Base-by-base conservation (phyloP, 2,888 invertebrate species). In the Latheticus oryzae region DNA sequence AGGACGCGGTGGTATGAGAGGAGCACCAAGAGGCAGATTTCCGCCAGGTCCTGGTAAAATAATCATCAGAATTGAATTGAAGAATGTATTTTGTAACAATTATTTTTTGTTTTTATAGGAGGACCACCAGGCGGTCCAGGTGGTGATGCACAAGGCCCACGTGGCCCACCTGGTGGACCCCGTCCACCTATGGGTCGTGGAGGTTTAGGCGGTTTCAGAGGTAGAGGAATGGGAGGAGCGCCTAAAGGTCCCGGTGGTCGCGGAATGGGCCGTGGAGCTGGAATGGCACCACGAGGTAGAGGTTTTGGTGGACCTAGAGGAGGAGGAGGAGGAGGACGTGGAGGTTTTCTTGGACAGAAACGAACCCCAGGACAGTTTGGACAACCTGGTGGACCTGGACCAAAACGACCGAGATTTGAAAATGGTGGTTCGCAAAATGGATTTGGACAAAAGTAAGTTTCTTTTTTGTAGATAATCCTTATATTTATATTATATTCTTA, bases 401-500 rank as follows among this genome's bases (percentile, higher is more conserved):
- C 64, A 0, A 75, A 75, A 51, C 69, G 75, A 42, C 71, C 72
- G 3, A 57, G 75, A 38, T 75, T 71, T 53, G 75, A 74, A 23
- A 70, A 72, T 55, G 65, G 64, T 53, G 64, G 62, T 26, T 57
- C 66, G 5, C 66, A 71, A 42, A 75, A 75, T 63, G 75, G 75
- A 52, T 73, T 68, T 55, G 70, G 69, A 38, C 72, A 72, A 61
- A 65, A 66, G 67, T 69, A 56, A 60, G 5, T 15, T n/a, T 5
- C 1, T 8, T 16, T 48, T 56, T 35, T 30, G 11, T n/a, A n/a
- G n/a, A n/a, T n/a, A n/a, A n/a, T n/a, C n/a, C n/a, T n/a, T n/a
- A n/a, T n/a, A n/a, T 13, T 32, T 23, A 3, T 35, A 28, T 26
- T n/a, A 50, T 8, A 45, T 53, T 15, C 26, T 28, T n/a, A 28